Evolutionary conservation across 2,888 invertebrate genomes (phyloP).

Genomic region (Cabera pusaria): DNA sequence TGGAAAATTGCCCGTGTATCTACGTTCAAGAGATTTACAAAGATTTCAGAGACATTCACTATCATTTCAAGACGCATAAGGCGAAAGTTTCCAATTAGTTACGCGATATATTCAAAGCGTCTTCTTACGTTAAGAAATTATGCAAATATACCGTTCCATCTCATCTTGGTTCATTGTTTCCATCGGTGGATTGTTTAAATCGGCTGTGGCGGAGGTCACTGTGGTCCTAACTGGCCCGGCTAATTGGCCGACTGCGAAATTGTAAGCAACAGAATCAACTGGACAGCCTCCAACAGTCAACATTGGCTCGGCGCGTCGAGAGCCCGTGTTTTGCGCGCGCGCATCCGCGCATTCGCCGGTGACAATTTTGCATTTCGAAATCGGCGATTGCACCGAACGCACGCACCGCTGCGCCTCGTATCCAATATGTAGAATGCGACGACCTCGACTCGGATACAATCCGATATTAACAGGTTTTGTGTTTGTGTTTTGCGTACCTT

Average conservation of each 20-base stretch:
- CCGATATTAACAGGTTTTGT: slow-evolving; percentile 58
- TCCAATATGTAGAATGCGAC: slow-evolving; percentile 56
- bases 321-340: slow-evolving; percentile 59
- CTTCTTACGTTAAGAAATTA: slow-evolving; percentile 43
- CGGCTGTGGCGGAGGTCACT: slow-evolving; percentile 40
- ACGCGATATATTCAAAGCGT: too few relatives aligned
- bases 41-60: too few relatives aligned
- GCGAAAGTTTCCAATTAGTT: too few relatives aligned
- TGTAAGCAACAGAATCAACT: too few relatives aligned
- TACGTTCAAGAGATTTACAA: too few relatives aligned
- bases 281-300: too few relatives aligned
- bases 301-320: slow-evolving; percentile 73
- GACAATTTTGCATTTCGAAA: slow-evolving; percentile 68
- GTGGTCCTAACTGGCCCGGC: slow-evolving; percentile 23
- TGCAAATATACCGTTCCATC: slow-evolving; percentile 49
- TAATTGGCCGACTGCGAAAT: slow-evolving; percentile 35
- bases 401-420: slow-evolving; percentile 43
- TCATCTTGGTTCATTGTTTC: slow-evolving; percentile 55
- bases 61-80: too few relatives aligned
- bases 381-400: slow-evolving; percentile 55
- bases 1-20: too few relatives aligned
- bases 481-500: slow-evolving; percentile 47
- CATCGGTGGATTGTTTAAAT: slow-evolving; percentile 43
- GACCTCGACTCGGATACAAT: slow-evolving; percentile 57
- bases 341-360: slow-evolving; percentile 32